phyloP scores from a whole-genome alignment of 2,797 vertebrate species.

The Catostomus latipinnis region DNA sequence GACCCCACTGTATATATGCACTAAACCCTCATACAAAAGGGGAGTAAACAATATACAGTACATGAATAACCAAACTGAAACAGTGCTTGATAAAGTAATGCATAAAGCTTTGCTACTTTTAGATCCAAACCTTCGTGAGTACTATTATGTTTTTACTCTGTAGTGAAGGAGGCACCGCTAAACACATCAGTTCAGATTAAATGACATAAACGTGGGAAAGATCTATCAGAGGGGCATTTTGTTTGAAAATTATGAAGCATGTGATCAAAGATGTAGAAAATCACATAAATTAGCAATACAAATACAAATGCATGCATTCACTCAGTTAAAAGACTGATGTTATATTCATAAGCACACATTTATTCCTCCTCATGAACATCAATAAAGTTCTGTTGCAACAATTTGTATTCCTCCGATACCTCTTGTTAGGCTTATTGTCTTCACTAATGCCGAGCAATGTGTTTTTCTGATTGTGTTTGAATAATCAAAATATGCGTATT shows the following conservation, averaged over 20 bases:
- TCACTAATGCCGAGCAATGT: conserved; percentile 12
- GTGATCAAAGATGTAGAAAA: conserved; percentile 46
- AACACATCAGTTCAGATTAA: conserved; percentile 61
- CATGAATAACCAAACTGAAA: too few species aligned
- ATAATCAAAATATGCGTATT: background rate
- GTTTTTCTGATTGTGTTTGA: background rate
- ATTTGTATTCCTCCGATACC: conserved; percentile 25
- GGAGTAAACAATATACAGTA: too few species aligned
- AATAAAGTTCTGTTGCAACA: conserved; percentile 30
- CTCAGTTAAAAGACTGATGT: conserved; percentile 8
- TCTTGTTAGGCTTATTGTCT: conserved; percentile 43
- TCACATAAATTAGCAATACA: conserved; percentile 27
- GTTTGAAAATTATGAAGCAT: conserved; percentile 64
- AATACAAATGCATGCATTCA: conserved; percentile 27
- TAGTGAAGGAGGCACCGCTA: conserved; percentile 43
- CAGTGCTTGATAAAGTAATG: background rate
- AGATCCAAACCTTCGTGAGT: too few species aligned
- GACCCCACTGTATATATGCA: too few species aligned
- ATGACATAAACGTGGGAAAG: conserved; percentile 64
- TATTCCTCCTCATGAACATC: conserved; percentile 38
- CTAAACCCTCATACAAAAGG: too few species aligned
- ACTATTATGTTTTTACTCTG: background rate
- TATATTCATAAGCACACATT: conserved; percentile 1
- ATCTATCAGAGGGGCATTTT: conserved; percentile 57
- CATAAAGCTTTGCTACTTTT: background rate